phyloP scores from a whole-genome alignment of 2,797 vertebrate genomes.

The Fistularia commersonii region DNA sequence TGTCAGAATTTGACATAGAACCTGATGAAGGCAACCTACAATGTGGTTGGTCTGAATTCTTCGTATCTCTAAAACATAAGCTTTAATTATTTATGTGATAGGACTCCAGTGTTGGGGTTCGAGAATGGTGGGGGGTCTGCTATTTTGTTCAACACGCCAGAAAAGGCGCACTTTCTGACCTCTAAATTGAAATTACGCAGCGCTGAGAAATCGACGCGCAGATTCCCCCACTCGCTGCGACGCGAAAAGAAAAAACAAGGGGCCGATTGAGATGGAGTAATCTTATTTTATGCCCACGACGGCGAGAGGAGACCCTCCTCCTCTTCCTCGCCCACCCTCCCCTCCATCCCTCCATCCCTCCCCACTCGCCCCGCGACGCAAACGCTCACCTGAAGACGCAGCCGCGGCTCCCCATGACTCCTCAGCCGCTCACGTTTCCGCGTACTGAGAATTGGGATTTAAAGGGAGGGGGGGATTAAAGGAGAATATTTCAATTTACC shows the following conservation, averaged over 20 bases:
- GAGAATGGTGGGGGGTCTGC: no score
- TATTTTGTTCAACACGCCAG: no score
- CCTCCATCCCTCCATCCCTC: slow-evolving; percentile 5
- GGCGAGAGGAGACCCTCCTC: slow-evolving; percentile 43
- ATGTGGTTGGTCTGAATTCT: no score
- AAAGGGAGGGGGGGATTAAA: slow-evolving; percentile 51
- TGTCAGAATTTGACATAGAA: no score
- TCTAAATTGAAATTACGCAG: no score
- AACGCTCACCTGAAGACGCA: slow-evolving; percentile 64
- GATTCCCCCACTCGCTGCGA: no score
- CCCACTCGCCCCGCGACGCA: slow-evolving; percentile 34
- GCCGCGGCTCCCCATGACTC: slow-evolving; percentile 39
- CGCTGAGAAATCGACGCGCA: no score
- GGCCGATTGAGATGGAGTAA: slow-evolving; percentile 58
- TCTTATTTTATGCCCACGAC: slow-evolving; percentile 64
- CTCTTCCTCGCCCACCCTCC: slow-evolving; percentile 26
- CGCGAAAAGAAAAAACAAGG: background rate
- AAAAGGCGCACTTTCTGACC: no score
- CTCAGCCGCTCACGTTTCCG: slow-evolving; percentile 37
- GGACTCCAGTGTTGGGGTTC: no score
- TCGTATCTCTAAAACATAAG: no score
- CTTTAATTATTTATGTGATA: no score
- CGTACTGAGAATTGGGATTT: slow-evolving; percentile 56
- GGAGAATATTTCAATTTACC: slow-evolving; percentile 67
- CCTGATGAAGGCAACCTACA: no score